Base-by-base conservation (phyloP, 1,140 invertebrate genomes). In the Cecropterus lyciades region DNA sequence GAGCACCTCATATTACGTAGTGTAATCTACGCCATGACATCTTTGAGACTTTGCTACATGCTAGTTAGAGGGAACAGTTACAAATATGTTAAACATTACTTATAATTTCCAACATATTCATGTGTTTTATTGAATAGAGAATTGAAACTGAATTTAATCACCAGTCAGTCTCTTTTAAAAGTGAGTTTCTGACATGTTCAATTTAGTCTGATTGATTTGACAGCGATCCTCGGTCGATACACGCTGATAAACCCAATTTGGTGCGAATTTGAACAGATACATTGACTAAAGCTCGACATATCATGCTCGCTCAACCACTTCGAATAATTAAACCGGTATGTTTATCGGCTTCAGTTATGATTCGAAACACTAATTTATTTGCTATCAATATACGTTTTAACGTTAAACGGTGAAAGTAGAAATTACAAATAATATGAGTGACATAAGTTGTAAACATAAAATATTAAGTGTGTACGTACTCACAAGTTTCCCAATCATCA, bases 121-220 rank as follows among this genome's bases (percentile, higher is more conserved):
- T 43, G 40, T 43, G 16, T 20, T 59, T 16, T 14, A 59, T 33
- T 46, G 13, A 46, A 59, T 59, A 59, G 42, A 16, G 40, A 2
- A 43, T 20, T 27, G 56, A 59, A 55, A 14, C 56, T 48, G 24
- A 59, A 45, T 59, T 45, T 14, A 30, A 20, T 59, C 46, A 59
- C 13, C 56, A 15, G 27, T 46, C 56, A 46, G 24, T 46, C 42
- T 30, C 42, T 30, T 73, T 75, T 70, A 71, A 79, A 74, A 76
- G 66, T 65, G 76, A 40, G 57, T 65, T 66, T 67, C 48, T 77
- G 75, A 82, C 81, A 30, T 59, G 73, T 81, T 74, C 75, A 81
- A 83, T 83, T 81, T 77, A 63, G 56, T 64, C 70, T 83, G 79
- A 83, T 83, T 81, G 79, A 81, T 77, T 79, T 68, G 73, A 79